A percentile compares a stretch with the other conserved stretches of the same genome.
Evolutionary conservation across 2,797 vertebrate species (phyloP).

Genomic region (Hydrocynus forskahlii): DNA sequence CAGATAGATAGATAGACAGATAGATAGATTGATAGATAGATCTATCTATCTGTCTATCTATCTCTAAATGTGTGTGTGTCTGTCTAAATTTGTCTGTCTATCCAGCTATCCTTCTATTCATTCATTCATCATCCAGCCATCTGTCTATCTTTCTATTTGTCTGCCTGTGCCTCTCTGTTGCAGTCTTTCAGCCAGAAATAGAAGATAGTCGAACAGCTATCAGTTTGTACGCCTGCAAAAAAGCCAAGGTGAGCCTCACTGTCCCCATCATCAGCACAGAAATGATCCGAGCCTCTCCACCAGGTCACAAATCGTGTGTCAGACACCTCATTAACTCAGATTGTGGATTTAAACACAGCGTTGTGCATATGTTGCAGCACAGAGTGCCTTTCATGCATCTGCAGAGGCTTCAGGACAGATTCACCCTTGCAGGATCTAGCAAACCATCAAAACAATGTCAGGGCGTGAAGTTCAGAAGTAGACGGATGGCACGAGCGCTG

Average conservation of each 20-base stretch:
- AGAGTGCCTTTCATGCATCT: conserved; percentile 45
- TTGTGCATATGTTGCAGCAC: conserved; percentile 60
- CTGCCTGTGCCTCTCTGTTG: not conserved
- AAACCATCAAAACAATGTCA: conserved; percentile 57
- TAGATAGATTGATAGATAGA: too few species aligned
- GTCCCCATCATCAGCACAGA: conserved; percentile 41
- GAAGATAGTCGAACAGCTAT: not conserved
- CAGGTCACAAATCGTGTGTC: conserved; percentile 59
- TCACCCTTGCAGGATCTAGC: conserved; percentile 16
- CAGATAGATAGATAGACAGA: too few species aligned
- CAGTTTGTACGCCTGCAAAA: not conserved
- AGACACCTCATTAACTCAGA: conserved; percentile 73
- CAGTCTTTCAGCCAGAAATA: not conserved
- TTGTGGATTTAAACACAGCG: conserved; percentile 66
- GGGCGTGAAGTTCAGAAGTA: conserved; percentile 58
- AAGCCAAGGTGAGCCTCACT: conserved; percentile 55
- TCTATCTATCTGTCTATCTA: too few species aligned
- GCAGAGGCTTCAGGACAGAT: conserved; percentile 17
- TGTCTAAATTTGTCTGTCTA: too few species aligned
- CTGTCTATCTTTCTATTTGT: too few species aligned
- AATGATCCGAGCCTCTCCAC: conserved; percentile 36
- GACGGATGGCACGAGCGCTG: conserved; percentile 61
- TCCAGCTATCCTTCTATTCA: too few species aligned
- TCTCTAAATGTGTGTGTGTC: too few species aligned
- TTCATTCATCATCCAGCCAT: too few species aligned